Evolutionary conservation across 2,888 invertebrate genomes (phyloP), one percentile per base, ranked within the genome.

Genomic region (Abrostola tripartita): DNA sequence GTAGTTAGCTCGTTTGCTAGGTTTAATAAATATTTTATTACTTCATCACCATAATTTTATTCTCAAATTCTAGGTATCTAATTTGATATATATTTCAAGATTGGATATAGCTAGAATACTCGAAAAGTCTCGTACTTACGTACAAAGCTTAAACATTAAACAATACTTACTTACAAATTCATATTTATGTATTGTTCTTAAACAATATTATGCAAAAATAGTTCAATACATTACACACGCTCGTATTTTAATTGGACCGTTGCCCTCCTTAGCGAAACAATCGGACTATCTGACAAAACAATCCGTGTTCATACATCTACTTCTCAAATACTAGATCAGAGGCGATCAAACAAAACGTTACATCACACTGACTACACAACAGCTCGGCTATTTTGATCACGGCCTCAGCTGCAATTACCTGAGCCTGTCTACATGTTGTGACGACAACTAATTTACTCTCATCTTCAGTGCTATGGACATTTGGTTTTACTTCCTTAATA

Each of bases 401-500:
- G 65, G 77, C 71, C 68, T 72, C 71, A 63, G 68, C 64, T 78
- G 75, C 67, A 70, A 76, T 78, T 65, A 79, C 79, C 77, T 78
- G 68, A 74, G 74, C 65, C 38, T 68, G 57, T 47, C 55, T 67
- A 71, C 56, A 72, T 75, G 62, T 64, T 73, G 61, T 66, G 75
- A 73, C 58, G 78, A 68, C 76, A 71, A 68, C 71, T 75, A 70
- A 75, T 78, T 77, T 72, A 61, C 68, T 69, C 68, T 66, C 47
- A 24, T 61, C 58, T 61, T 58, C 52, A 63, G 55, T 65, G 42
- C 52, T 52, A 63, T 9, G 35, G 40, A 51, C 61, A 65, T 66
- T 64, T 24, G 35, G 52, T 68, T 68, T 61, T 70, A 53, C 60
- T 56, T 71, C 64, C 65, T 59, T 57, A 58, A 63, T 70, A 65